A percentile compares a stretch with the other conserved stretches of the same genome.
These are phyloP conservation scores for Trachythela sp. DNA, from an alignment of 64 coral and sea anemone genomes.

Conservation along the genomic window DNA sequence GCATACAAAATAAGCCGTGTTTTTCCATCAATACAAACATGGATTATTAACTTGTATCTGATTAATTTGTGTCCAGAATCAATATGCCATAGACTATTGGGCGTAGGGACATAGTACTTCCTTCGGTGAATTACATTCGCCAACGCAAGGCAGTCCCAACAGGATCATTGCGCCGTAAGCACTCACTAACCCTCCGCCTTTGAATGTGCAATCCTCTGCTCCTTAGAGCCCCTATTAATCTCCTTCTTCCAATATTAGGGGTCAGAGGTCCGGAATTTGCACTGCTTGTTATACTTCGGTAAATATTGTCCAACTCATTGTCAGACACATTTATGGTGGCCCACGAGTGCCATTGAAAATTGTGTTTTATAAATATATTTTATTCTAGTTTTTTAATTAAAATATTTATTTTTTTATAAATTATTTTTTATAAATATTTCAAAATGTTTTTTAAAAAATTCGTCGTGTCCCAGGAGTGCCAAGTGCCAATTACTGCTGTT, in stretches of 20 bases:
- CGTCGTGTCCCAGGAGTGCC: not conserved
- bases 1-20: no score
- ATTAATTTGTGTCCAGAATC: conserved; percentile 48
- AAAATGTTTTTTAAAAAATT: not conserved
- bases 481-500: conserved; percentile 4
- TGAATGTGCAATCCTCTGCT: conserved; percentile 56
- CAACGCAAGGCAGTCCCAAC: conserved; percentile 57
- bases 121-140: conserved; percentile 55
- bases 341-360: not conserved
- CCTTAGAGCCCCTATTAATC: conserved; percentile 54
- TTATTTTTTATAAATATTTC: not conserved
- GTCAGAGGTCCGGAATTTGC: conserved; percentile 44
- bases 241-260: conserved; percentile 54
- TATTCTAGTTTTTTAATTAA: not conserved
- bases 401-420: not conserved
- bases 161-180: conserved; percentile 46
- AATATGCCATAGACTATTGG: no score
- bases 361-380: not conserved
- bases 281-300: not conserved
- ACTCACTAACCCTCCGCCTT: conserved; percentile 63
- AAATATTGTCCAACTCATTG: not conserved
- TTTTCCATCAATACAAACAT: no score
- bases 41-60: no score
- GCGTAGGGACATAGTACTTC: conserved; percentile 48
- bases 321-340: not conserved